phyloP scores from a whole-genome alignment of 1,140 invertebrate genomes.

The Dendroctonus valens region DNA sequence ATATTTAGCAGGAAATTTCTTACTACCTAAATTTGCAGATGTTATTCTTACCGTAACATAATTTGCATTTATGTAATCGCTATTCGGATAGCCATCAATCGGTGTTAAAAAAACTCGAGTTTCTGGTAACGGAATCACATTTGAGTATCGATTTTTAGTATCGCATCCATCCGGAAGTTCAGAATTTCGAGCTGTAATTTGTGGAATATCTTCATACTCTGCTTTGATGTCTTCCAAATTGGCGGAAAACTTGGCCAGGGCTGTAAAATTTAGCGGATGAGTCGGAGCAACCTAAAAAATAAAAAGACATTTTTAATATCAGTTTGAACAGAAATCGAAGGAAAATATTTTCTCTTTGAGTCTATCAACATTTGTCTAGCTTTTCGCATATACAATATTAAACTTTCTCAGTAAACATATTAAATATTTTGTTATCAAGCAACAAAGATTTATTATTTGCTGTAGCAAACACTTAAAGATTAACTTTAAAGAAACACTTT shows the following conservation, averaged over 20 bases:
- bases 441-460: neutral
- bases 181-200: conserved; percentile 71
- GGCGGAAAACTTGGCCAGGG: conserved; percentile 69
- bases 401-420: neutral
- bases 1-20: no score
- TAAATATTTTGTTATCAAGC: neutral
- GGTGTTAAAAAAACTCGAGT: conserved; percentile 74
- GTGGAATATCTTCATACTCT: conserved; percentile 77
- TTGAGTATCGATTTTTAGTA: conserved; percentile 90
- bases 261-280: conserved; percentile 72
- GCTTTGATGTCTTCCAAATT: conserved; percentile 71
- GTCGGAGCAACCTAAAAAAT: conserved; percentile 38
- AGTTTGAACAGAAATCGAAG: no score
- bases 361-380: no score
- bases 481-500: neutral
- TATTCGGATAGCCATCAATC: conserved; percentile 69
- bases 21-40: no score
- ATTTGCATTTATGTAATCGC: conserved; percentile 92
- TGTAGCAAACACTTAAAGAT: neutral
- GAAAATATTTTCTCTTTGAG: no score
- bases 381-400: no score
- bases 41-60: conserved; percentile 68
- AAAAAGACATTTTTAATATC: conserved; percentile 2
- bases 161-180: conserved; percentile 84
- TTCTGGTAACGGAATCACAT: conserved; percentile 88